Conservation (phyloP, 2,113 vertebrate genomes). For the Cyanoramphus novaezelandiae region DNA sequence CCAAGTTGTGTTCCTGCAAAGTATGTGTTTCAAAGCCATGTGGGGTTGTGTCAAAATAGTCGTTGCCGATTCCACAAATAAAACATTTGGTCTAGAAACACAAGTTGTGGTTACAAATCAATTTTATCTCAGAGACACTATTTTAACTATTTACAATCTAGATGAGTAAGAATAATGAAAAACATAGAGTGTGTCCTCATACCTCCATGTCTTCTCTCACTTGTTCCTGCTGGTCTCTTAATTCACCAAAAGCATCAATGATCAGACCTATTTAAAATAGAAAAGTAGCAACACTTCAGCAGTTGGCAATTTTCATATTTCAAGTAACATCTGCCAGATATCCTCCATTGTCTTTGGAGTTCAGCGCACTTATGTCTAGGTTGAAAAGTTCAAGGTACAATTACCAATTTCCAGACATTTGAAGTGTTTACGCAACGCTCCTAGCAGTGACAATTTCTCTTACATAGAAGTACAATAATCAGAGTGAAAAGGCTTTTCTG, state of each 20-base stretch:
- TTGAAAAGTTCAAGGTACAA: not conserved
- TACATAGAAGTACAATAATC: not conserved
- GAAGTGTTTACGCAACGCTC: not conserved
- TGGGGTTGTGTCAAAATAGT: slow-evolving; percentile 97
- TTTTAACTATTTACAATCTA: not conserved
- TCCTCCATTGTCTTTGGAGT: not conserved
- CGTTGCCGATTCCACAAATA: slow-evolving; percentile 98
- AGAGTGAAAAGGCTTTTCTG: not conserved
- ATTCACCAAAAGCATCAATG: slow-evolving; percentile 96
- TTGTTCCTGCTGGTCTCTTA: slow-evolving; percentile 98
- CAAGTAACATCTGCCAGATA: not conserved
- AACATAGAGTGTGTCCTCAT: not conserved
- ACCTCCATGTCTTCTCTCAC: slow-evolving; percentile 99
- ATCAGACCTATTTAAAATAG: slow-evolving; percentile 86
- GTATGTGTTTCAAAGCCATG: slow-evolving; percentile 98
- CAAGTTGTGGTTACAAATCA: not conserved
- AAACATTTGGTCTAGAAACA: slow-evolving; percentile 94
- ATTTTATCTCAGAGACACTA: not conserved
- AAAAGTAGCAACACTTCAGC: not conserved
- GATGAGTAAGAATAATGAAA: not conserved
- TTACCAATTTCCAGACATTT: not conserved
- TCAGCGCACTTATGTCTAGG: not conserved
- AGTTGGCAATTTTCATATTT: not conserved
- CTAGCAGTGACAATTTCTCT: not conserved
- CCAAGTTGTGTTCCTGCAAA: slow-evolving; percentile 98